Percentiles rank a stretch among this genome's conserved stretches.
Conservation (phyloP, 2,888 invertebrate genomes). For the Oligia fasciuncula region DNA sequence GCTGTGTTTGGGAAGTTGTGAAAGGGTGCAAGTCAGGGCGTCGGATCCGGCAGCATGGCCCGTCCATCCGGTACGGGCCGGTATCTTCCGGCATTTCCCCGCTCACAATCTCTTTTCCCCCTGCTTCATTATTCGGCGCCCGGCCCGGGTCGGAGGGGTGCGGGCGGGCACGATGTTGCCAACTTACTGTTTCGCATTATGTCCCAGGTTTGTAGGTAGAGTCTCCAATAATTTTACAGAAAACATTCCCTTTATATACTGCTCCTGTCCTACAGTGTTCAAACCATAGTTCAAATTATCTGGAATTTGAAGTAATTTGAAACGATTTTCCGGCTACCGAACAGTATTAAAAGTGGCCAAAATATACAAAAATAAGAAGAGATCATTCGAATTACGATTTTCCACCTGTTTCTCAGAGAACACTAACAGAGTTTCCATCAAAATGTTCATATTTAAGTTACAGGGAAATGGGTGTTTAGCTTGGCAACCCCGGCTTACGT, state of each 20-base stretch:
- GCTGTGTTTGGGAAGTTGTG: conserved; percentile 69
- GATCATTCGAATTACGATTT: neutral
- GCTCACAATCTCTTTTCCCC: conserved; percentile 77
- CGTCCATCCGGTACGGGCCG: conserved; percentile 79
- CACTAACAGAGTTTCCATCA: neutral
- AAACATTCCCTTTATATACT: neutral
- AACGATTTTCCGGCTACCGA: neutral
- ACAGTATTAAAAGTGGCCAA: neutral
- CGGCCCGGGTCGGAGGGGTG: conserved; percentile 84
- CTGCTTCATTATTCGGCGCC: conserved; percentile 82
- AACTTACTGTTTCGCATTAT: conserved; percentile 39
- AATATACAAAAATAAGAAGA: neutral
- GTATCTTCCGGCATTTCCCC: conserved; percentile 80
- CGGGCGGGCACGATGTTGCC: conserved; percentile 80
- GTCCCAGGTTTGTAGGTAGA: conserved; percentile 30
- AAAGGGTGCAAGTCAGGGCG: conserved; percentile 68
- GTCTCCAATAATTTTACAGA: neutral
- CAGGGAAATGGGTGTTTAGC: conserved; percentile 16
- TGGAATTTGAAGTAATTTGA: neutral
- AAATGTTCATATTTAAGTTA: conserved; percentile 1
- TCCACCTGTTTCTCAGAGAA: neutral
- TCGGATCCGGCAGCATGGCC: conserved; percentile 73
- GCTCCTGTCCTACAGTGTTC: neutral
- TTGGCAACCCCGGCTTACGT: conserved; percentile 72
- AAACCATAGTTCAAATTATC: too few relatives aligned